phyloP scores from a whole-genome alignment of 2,888 invertebrate species.

The Pedicia rivosa region DNA sequence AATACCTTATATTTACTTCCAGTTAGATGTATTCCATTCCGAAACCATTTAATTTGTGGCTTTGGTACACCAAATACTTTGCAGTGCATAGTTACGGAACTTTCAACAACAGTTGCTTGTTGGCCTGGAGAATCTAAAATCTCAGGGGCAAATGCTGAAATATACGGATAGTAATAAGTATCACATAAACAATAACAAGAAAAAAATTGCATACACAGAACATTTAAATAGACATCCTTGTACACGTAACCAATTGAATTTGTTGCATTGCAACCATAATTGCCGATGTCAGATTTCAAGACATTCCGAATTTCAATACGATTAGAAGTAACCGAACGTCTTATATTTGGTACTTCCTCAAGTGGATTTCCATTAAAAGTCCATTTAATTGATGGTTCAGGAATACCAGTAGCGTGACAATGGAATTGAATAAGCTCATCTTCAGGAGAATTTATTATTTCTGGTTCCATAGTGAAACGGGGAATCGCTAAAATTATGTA shows the following conservation, averaged over 20 bases:
- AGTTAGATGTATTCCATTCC: constrained; percentile 66
- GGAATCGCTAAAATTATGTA: constrained; percentile 49
- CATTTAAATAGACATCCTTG: constrained; percentile 94
- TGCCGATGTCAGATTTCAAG: constrained; percentile 80
- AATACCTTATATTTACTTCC: constrained; percentile 76
- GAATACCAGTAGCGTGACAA: constrained; percentile 81
- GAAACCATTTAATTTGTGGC: constrained; percentile 84
- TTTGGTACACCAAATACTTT: constrained; percentile 92
- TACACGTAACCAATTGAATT: constrained; percentile 97
- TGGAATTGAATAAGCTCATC: constrained; percentile 74
- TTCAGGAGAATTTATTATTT: constrained; percentile 74
- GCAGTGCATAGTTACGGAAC: constrained; percentile 68
- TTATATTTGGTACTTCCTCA: constrained; percentile 49
- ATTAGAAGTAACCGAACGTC: constrained; percentile 53
- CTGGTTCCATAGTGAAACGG: constrained; percentile 80
- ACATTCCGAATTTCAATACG: constrained; percentile 63
- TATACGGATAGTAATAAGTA: too few relatives aligned
- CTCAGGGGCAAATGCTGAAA: constrained; percentile 71
- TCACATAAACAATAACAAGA: too few relatives aligned
- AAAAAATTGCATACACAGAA: too few relatives aligned
- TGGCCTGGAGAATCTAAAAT: constrained; percentile 73
- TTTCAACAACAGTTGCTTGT: constrained; percentile 68
- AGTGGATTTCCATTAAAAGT: constrained; percentile 89
- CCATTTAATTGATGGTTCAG: constrained; percentile 87
- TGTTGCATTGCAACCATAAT: constrained; percentile 98